Conservation (phyloP, 2,888 invertebrate species). For the Oegoconia quadripuncta region DNA sequence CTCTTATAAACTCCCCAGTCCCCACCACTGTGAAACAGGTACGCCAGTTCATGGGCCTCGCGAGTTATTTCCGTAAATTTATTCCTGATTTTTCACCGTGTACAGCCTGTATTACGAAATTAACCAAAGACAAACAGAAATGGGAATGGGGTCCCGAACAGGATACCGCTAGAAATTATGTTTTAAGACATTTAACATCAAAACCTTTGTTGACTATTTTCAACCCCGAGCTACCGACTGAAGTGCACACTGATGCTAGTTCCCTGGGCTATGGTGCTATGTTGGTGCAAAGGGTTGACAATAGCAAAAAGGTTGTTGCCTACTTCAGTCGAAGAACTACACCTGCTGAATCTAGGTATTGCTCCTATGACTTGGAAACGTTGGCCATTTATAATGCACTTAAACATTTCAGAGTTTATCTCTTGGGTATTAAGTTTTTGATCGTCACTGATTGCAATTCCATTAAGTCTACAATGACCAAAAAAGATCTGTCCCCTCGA, state of each 20-base stretch:
- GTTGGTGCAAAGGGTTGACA: no score
- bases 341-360: conserved; percentile 24
- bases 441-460: conserved; percentile 26
- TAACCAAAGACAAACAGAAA: no score
- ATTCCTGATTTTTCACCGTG: no score
- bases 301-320: conserved; percentile 33
- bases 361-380: conserved; percentile 41
- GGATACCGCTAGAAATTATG: conserved; percentile 21
- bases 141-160: conserved; percentile 29
- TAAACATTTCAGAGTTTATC: conserved; percentile 38
- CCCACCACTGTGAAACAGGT: conserved; percentile 20
- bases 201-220: conserved; percentile 25
- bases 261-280: no score
- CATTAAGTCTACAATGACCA: conserved; percentile 20
- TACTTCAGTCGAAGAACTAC: conserved; percentile 34
- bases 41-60: no score
- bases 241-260: no score
- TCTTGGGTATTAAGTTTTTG: conserved; percentile 29
- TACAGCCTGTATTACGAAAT: no score
- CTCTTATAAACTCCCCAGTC: conserved; percentile 16
- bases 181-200: conserved; percentile 20
- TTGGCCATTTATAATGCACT: conserved; percentile 35
- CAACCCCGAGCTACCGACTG: conserved; percentile 20
- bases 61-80: no score
- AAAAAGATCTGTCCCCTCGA: no score